Base-by-base conservation (phyloP, 1,140 invertebrate species). In the Anoplophora glabripennis region DNA sequence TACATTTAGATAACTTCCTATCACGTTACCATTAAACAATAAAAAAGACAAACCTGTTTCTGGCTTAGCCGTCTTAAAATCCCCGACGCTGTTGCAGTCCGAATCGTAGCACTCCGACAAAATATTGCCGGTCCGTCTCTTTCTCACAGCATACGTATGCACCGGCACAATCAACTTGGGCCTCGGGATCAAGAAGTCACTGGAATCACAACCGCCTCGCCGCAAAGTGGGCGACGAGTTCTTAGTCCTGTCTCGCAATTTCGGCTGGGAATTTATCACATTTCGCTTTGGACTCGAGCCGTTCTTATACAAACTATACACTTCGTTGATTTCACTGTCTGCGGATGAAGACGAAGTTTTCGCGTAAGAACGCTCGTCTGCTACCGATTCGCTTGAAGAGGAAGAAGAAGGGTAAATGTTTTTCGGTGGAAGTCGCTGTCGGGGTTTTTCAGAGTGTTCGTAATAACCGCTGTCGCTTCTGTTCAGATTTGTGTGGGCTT, bases 131-230 rank as follows among this genome's bases (percentile, higher is more conserved):
- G 89, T 92, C 55, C 89, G 80, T 51, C 90, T 79, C 62, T 86
- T 86, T 56, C 88, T 78, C 47, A 85, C 84, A 28, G 88, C 89
- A 74, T 92, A 92, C 2, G 89, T 90, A 78, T 93, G 90, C 53
- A 92, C 89, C 42, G 90, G 90, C 52, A 92, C 90, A 67, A 93
- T 90, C 56, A 93, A 80, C 71, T 90, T 87, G 11, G 90, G 89
- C 67, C 90, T 78, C 1, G 90, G 90, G 73, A 93, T 92, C 40
- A 83, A 81, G 76, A 92, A 92, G 61, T 88, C 86, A 61, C 68
- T 72, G 51, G 78, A 77, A 8, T 35, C 51, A 12, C 57, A 63
- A 61, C 75, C 76, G 33, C 73, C 79, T 75, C 76, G 42, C 64
- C 34, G 76, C 79, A 35, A 77, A 76, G 69, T 77, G 71, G 57